These are phyloP conservation scores for Protobothrops flavoviridis DNA, from an alignment of 2,113 vertebrate species.

Conservation along the genomic window DNA sequence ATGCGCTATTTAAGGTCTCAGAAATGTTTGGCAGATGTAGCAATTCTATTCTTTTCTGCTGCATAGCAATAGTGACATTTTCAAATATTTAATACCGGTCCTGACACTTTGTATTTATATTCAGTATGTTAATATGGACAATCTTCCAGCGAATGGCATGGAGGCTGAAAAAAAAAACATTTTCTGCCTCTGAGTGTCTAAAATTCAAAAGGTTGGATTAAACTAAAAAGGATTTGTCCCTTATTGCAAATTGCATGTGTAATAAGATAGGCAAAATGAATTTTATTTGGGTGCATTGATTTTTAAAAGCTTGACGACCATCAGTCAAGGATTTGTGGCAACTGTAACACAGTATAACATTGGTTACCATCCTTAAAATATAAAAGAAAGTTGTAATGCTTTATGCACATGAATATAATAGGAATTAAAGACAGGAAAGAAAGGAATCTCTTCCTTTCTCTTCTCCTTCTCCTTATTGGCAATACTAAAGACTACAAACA, in stretches of 20 bases:
- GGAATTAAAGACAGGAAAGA: slow-evolving; percentile 20
- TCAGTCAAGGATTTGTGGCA: slow-evolving; percentile 13
- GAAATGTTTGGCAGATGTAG: slow-evolving; percentile 31
- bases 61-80: slow-evolving; percentile 42
- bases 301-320: slow-evolving; percentile 50
- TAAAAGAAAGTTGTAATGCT: slow-evolving; percentile 40
- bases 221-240: slow-evolving; percentile 50
- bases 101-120: slow-evolving; percentile 52
- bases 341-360: slow-evolving; percentile 43
- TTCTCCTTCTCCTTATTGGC: background rate
- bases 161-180: slow-evolving; percentile 41
- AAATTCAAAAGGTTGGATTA: slow-evolving; percentile 52
- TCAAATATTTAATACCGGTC: slow-evolving; percentile 45
- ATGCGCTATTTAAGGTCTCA: slow-evolving; percentile 22
- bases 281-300: slow-evolving; percentile 48
- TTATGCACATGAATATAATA: slow-evolving; percentile 29
- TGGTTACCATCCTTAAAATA: slow-evolving; percentile 25
- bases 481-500: background rate
- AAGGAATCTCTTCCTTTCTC: no score
- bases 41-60: slow-evolving; percentile 42
- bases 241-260: slow-evolving; percentile 62
- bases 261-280: slow-evolving; percentile 55
- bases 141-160: slow-evolving; percentile 47
- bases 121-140: slow-evolving; percentile 50
- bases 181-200: slow-evolving; percentile 42